Base-by-base conservation (phyloP, 2,797 vertebrate species). In the Eremophila alpestris region DNA sequence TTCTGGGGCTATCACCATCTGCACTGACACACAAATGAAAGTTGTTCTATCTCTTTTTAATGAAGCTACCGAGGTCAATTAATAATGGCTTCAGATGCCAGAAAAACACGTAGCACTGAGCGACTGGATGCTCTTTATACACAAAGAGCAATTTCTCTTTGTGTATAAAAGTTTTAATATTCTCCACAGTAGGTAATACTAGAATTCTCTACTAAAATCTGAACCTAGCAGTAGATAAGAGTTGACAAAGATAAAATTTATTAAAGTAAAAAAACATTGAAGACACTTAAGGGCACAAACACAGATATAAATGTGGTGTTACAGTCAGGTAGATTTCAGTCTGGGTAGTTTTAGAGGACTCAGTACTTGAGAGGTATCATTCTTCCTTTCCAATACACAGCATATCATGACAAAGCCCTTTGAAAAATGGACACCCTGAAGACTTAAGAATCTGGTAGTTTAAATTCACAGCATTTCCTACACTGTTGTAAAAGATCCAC, bases 31-130 rank as follows among this genome's bases (percentile, higher is more conserved):
- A 64, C 14, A 74, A 82, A 93, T 94, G 52, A 27, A 90, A 80
- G 81, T 83, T 69, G 83, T 95, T 84, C 62, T 73, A 52, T 79
- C 84, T 93, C 87, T 81, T 88, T 91, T 69, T 85, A 91, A 80
- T 64, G 82, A 86, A 73, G 43, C 51, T 62, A 87, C 87, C 12
- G 67, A 74, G 77, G 82, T 95, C 86, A 77, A 91, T 91, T 95
- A 96, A 89, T 71, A 95, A 86, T 26, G 82, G 62, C 71, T 88
- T 90, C 92, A 23, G 7, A 59, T 32, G 40, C 60, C 88, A 85
- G 52, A 73, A 87, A 77, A 49, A 55, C 30, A 58, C 11, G 27
- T 21, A 55, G 78, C 59, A 85, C 49, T 18, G 43, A 87, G 60
- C 20, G 74, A 76, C 43, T 11, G 46, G 59, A 60, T 86, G 70